A percentile compares a stretch with the other conserved stretches of the same genome.
These are phyloP conservation scores for Tridacna gigas DNA, from an alignment of 2,888 invertebrate species.

Conservation along the genomic window DNA sequence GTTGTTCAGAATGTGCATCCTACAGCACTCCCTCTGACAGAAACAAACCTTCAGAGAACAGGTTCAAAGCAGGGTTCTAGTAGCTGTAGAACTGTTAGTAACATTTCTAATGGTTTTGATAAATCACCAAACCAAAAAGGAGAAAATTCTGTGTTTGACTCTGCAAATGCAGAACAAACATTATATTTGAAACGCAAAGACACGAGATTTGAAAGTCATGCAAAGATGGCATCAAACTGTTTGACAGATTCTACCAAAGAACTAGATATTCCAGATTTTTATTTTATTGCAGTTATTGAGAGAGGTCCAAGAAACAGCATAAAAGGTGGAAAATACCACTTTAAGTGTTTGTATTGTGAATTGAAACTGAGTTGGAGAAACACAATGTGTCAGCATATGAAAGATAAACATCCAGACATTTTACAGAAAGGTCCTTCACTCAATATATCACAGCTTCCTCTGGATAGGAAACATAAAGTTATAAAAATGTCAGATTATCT, in stretches of 20 bases:
- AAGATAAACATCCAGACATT: conserved; percentile 73
- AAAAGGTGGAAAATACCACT: conserved; percentile 70
- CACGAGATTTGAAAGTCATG: too few relatives aligned
- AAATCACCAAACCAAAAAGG: not conserved
- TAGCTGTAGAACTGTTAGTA: not conserved
- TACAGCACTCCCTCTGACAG: too few relatives aligned
- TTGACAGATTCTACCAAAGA: conserved; percentile 22
- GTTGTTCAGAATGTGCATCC: not conserved
- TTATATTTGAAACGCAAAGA: too few relatives aligned
- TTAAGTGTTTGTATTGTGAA: conserved; percentile 78
- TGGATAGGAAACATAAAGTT: conserved; percentile 64
- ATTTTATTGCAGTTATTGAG: conserved; percentile 45
- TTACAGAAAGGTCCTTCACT: conserved; percentile 65
- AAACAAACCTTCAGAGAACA: too few relatives aligned
- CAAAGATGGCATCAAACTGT: not conserved
- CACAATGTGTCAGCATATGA: conserved; percentile 76
- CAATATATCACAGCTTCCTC: conserved; percentile 47
- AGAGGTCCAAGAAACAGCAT: conserved; percentile 28
- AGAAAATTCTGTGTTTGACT: not conserved
- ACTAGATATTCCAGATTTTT: conserved; percentile 61
- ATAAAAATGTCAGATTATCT: conserved; percentile 79
- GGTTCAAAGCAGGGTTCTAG: too few relatives aligned
- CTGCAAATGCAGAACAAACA: not conserved
- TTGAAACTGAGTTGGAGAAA: conserved; percentile 73
- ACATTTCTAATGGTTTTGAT: not conserved